Conservation (phyloP, 2,888 invertebrate genomes). For the Thysanoteuthis rhombus region DNA sequence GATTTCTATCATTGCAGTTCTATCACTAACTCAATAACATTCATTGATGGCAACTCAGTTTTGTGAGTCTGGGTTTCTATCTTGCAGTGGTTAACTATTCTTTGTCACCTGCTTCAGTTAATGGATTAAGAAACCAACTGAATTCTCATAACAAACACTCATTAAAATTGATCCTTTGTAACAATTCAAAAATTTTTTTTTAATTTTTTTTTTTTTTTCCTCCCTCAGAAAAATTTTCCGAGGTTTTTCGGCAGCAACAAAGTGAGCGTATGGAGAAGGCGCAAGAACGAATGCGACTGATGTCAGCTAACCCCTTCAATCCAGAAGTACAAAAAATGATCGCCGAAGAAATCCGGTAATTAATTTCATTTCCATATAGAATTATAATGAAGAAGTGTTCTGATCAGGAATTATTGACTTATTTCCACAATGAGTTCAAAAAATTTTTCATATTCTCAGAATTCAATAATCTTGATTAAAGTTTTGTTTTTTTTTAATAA, state of each 20-base stretch:
- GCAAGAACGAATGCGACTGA: slow-evolving; percentile 83
- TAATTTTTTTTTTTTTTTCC: slow-evolving; percentile 18
- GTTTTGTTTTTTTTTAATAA: too few relatives aligned
- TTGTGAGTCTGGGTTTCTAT: too few relatives aligned
- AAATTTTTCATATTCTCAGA: too few relatives aligned
- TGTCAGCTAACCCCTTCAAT: slow-evolving; percentile 94
- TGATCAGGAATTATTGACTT: too few relatives aligned
- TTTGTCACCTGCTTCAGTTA: too few relatives aligned
- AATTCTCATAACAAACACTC: neutral
- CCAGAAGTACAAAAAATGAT: slow-evolving; percentile 93
- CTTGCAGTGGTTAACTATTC: too few relatives aligned
- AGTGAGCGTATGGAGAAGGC: slow-evolving; percentile 84
- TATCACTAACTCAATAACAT: too few relatives aligned
- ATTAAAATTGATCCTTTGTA: neutral
- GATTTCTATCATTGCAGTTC: too few relatives aligned
- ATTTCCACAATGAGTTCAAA: too few relatives aligned
- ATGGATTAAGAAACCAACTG: neutral
- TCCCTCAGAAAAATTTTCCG: slow-evolving; percentile 58
- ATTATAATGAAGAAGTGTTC: too few relatives aligned
- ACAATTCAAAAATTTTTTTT: neutral
- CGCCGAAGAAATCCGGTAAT: slow-evolving; percentile 91
- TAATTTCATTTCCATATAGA: neutral
- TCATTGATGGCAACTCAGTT: too few relatives aligned
- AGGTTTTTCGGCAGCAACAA: slow-evolving; percentile 72
- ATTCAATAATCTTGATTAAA: too few relatives aligned